A percentile compares a stretch with the other conserved stretches of the same genome.
Conservation (phyloP, 2,888 invertebrate species). For the Aradus depressus region DNA sequence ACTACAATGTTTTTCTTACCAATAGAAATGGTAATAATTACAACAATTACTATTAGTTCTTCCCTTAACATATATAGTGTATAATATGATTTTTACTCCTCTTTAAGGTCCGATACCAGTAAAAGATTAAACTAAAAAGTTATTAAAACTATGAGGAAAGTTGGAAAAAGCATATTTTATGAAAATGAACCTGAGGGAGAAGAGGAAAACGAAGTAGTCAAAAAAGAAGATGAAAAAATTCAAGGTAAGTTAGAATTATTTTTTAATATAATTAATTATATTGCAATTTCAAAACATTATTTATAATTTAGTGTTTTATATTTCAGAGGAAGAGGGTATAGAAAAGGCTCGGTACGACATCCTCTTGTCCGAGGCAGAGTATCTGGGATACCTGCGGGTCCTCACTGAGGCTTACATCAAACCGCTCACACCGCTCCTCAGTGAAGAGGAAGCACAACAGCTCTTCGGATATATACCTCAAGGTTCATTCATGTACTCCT, state of each 20-base stretch:
- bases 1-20: no score
- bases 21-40: no score
- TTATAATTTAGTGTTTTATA: not conserved
- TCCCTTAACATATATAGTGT: no score
- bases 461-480: constrained; percentile 14
- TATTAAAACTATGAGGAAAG: constrained; percentile 14
- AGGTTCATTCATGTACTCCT: no score
- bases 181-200: constrained; percentile 1
- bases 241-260: not conserved
- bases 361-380: constrained; percentile 11
- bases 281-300: not conserved
- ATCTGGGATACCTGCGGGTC: constrained; percentile 5
- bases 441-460: constrained; percentile 1
- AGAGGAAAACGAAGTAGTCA: not conserved
- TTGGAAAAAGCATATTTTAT: constrained; percentile 15
- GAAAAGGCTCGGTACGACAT: constrained; percentile 10
- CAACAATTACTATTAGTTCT: no score
- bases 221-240: not conserved
- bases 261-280: not conserved
- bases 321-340: not conserved
- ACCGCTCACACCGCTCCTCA: constrained; percentile 5
- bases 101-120: no score
- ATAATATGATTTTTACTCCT: no score
- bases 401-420: constrained; percentile 13
- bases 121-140: no score